Evolutionary conservation across 2,797 vertebrate genomes (phyloP).

Genomic region (Lophotriccus pileatus): DNA sequence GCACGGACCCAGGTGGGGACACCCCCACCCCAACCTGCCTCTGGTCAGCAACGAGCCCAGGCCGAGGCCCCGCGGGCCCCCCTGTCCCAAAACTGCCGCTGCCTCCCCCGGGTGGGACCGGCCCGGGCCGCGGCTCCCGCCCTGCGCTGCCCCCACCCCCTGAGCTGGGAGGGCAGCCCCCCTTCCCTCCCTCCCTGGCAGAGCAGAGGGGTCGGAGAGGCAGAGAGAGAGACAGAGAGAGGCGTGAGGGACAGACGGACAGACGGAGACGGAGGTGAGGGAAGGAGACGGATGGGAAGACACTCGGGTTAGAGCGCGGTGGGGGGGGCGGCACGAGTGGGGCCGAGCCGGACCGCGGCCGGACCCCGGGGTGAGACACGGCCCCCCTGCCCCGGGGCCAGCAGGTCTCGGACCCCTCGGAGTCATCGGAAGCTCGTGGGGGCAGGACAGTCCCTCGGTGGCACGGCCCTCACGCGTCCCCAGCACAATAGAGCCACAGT

Average conservation of each 20-base stretch:
- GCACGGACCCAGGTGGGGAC: background rate
- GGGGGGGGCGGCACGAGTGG: background rate
- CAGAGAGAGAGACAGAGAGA: constrained; percentile 27
- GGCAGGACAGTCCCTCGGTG: background rate
- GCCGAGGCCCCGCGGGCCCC: background rate
- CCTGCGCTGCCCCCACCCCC: background rate
- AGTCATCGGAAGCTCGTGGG: rapidly evolving
- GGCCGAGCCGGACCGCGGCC: background rate
- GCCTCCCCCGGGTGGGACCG: background rate
- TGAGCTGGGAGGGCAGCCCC: background rate
- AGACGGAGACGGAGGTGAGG: constrained; percentile 4
- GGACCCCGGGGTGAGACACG: background rate
- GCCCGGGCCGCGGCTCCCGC: background rate
- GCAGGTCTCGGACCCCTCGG: background rate
- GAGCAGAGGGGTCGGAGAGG: constrained; percentile 37
- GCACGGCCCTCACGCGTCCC: background rate
- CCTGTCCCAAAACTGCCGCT: background rate
- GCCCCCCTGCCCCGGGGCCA: background rate
- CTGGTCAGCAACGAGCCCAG: background rate
- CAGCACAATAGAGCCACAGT: background rate
- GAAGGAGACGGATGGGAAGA: constrained; percentile 23
- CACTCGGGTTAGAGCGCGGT: background rate
- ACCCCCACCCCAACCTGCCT: background rate
- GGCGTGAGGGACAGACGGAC: background rate
- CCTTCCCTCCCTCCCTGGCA: background rate